Evolutionary conservation across 1,140 invertebrate species (phyloP).

Genomic region (Calosoma granatense): DNA sequence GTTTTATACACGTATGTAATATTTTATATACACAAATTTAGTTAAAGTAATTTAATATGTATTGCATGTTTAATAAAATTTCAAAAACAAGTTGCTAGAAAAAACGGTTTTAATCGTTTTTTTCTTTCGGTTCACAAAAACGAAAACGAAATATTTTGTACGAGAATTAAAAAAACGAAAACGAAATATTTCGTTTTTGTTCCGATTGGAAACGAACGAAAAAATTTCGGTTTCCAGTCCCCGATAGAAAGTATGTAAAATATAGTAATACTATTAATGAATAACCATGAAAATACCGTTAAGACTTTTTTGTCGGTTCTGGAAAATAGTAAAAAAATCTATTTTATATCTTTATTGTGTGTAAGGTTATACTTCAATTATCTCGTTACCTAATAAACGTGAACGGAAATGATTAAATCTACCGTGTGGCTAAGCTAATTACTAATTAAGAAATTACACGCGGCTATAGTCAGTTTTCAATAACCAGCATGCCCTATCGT

Average conservation of each 20-base stretch:
- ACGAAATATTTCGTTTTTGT: too few species aligned
- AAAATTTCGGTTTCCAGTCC: too few species aligned
- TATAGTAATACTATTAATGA: background rate
- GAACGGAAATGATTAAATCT: background rate
- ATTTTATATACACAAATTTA: too few species aligned
- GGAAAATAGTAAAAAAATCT: background rate
- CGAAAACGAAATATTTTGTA: too few species aligned
- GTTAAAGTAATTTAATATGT: too few species aligned
- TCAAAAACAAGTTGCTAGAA: too few species aligned
- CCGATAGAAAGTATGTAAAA: background rate
- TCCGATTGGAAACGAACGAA: too few species aligned
- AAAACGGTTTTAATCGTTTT: too few species aligned
- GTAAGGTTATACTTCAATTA: background rate
- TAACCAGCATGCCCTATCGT: background rate
- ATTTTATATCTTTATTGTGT: slow-evolving; percentile 2
- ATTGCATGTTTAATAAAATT: too few species aligned
- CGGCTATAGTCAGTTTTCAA: background rate
- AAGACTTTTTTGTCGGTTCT: background rate
- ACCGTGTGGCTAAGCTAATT: background rate
- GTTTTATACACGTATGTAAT: too few species aligned
- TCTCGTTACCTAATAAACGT: background rate
- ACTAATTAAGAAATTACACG: background rate
- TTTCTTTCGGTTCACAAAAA: too few species aligned
- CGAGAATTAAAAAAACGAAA: too few species aligned
- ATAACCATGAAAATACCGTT: background rate